phyloP scores from a whole-genome alignment of 2,113 vertebrate genomes.

The Bubo blakistoni region DNA sequence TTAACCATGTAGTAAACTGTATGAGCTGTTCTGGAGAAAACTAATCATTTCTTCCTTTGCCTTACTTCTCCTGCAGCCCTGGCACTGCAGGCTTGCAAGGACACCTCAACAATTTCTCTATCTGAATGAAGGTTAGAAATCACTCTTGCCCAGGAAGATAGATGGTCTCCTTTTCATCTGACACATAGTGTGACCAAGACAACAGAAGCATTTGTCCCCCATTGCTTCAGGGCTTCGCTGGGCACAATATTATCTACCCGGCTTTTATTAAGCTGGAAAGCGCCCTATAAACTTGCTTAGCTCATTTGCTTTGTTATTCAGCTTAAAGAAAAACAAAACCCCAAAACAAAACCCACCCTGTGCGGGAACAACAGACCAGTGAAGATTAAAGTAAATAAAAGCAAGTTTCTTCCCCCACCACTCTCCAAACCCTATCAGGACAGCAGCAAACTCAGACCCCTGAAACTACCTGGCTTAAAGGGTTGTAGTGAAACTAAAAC shows the following conservation, averaged over 20 bases:
- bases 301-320: neutral
- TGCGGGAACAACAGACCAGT: neutral
- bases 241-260: neutral
- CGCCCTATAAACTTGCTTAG: neutral
- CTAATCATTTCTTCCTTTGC: neutral
- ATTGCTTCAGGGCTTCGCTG: neutral
- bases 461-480: neutral
- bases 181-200: neutral
- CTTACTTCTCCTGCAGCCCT: neutral
- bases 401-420: neutral
- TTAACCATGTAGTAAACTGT: neutral
- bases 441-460: neutral
- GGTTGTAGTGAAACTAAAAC: neutral
- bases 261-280: neutral
- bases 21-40: neutral
- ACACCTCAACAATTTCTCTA: neutral
- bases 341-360: fast-evolving
- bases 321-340: neutral
- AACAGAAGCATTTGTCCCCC: neutral
- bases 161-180: neutral
- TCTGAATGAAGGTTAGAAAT: neutral
- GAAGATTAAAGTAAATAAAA: neutral
- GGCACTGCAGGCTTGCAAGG: neutral
- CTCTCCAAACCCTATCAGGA: neutral
- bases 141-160: neutral